Base-by-base conservation (phyloP, 2,797 vertebrate genomes). In the Tauraco hartlaubi region DNA sequence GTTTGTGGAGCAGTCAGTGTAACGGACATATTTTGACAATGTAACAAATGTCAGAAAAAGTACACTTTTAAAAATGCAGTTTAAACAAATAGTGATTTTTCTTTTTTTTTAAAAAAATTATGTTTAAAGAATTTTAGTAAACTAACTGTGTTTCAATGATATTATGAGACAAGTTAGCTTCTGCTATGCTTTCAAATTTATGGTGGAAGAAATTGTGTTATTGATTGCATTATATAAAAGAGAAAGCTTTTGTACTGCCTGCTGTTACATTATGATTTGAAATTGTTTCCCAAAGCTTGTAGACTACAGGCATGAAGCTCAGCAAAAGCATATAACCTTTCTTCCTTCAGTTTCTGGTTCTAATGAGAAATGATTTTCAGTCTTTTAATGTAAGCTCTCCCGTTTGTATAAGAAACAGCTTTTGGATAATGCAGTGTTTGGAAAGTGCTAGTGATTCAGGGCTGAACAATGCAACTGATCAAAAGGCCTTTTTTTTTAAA, bases 331-430 rank as follows among this genome's bases (percentile, higher is more conserved):
- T 55, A 13, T 56, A 90, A 95, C 90, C 67, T 93, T 95, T 89
- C 83, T 94, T 96, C 66, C 74, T 95, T 84, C 56, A 82, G 76
- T 94, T 97, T 97, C 92, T 96, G 89, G 84, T 62, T 91, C 84
- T 92, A 94, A 93, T 94, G 94, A 83, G 89, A 89, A 87, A 68
- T 89, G 18, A 92, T 94, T 94, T 94, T 76, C 63, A 77, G 58
- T 76, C 67, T 76, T 93, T 92, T 88, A 81, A 3, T 67, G 73
- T 76, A 79, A 87, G 91, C 71, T 87, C 28, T 89, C 62, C 46
- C 28, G 49, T 96, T 96, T 96, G 91, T 95, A 7, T 72, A 69
- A 80, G 85, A 82, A 64, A 46, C 46, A 89, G 55, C 63, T 73
- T 94, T 96, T 91, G 56, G 83, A 92, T 88, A 92, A 73, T 71